Conservation (phyloP, 2,888 invertebrate species). For the Frankliniella fusca region DNA sequence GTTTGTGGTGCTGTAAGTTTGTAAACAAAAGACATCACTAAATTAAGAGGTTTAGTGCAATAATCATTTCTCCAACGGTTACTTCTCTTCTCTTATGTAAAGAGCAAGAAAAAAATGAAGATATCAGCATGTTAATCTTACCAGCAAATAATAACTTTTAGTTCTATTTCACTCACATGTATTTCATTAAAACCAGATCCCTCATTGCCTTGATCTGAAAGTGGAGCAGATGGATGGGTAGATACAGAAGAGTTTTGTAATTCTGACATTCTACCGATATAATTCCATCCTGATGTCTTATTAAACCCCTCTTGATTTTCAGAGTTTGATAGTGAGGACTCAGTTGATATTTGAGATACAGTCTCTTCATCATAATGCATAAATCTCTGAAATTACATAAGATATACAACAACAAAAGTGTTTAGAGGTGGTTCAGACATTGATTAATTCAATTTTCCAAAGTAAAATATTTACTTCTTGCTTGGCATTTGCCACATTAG, state of each 20-base stretch:
- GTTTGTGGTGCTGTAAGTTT: too few species aligned
- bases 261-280: not conserved
- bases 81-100: too few species aligned
- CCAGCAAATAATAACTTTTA: not conserved
- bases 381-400: not conserved
- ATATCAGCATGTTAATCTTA: too few species aligned
- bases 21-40: not conserved
- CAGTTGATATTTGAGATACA: constrained; percentile 41
- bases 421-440: too few species aligned
- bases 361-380: constrained; percentile 39
- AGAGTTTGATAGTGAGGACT: constrained; percentile 32
- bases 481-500: constrained; percentile 50
- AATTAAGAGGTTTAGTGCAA: not conserved
- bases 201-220: constrained; percentile 19
- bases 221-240: not conserved
- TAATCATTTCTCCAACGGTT: too few species aligned
- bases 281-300: not conserved
- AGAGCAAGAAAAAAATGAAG: too few species aligned
- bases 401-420: too few species aligned
- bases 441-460: not conserved
- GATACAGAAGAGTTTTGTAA: not conserved
- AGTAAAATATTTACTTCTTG: constrained; percentile 45
- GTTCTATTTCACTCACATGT: constrained; percentile 22
- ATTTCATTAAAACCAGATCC: not conserved
- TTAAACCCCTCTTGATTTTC: not conserved